Percentiles rank a stretch among this genome's conserved stretches.
phyloP scores from a whole-genome alignment of 2,113 vertebrate genomes.

The Orientallactaga bullata region DNA sequence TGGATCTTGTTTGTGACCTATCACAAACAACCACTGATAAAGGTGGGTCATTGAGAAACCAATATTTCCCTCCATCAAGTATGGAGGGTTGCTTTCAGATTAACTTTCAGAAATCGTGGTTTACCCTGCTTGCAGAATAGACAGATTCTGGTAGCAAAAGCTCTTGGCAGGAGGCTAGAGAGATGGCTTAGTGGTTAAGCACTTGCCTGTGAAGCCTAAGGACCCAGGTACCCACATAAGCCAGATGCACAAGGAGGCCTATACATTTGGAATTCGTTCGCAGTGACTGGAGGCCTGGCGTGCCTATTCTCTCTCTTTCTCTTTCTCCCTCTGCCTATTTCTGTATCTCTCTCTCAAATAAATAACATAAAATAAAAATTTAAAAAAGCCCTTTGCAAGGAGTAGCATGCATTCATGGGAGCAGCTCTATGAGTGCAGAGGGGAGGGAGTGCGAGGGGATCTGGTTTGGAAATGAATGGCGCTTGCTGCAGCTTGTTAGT shows the following conservation, averaged over 20 bases:
- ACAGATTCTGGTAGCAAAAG: background rate
- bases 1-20: background rate
- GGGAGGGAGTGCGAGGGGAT: too few species aligned
- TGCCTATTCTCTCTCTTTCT: too few species aligned
- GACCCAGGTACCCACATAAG: too few species aligned
- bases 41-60: background rate
- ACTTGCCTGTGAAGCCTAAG: too few species aligned
- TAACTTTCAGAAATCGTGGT: background rate
- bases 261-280: too few species aligned
- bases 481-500: background rate
- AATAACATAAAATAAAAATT: too few species aligned
- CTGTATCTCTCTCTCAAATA: too few species aligned
- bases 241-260: too few species aligned
- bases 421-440: background rate
- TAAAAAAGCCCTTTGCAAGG: background rate
- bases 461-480: rapidly evolving
- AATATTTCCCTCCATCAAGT: background rate
- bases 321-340: too few species aligned
- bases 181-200: too few species aligned
- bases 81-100: background rate
- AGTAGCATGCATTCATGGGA: too few species aligned
- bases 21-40: background rate
- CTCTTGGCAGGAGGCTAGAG: background rate
- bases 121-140: background rate
- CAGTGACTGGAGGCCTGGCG: too few species aligned